These are phyloP conservation scores for Hucho hucho DNA, from an alignment of 2,113 vertebrate species.

Conservation along the genomic window DNA sequence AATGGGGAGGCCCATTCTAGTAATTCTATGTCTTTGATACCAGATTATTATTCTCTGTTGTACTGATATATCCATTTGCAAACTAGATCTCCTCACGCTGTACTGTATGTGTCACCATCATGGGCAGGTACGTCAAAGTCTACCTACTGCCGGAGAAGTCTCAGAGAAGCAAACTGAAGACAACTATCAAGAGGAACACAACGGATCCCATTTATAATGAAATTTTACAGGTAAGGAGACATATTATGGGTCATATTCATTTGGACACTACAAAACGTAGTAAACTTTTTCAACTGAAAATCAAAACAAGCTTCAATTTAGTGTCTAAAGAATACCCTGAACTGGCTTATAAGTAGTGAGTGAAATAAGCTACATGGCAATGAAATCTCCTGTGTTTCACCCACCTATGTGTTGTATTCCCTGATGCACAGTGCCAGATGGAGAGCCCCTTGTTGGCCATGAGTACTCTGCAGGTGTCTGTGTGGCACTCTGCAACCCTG, in stretches of 20 bases:
- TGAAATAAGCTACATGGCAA: neutral
- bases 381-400: neutral
- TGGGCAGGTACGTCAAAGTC: slow-evolving; percentile 84
- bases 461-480: slow-evolving; percentile 79
- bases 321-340: too few species aligned
- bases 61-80: neutral
- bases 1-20: too few species aligned
- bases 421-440: slow-evolving; percentile 73
- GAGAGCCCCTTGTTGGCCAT: slow-evolving; percentile 73
- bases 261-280: too few species aligned
- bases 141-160: slow-evolving; percentile 84
- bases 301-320: too few species aligned
- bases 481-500: slow-evolving; percentile 84
- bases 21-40: too few species aligned
- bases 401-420: neutral
- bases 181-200: slow-evolving; percentile 79
- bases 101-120: slow-evolving; percentile 6
- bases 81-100: neutral
- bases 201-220: slow-evolving; percentile 83
- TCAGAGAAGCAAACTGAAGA: slow-evolving; percentile 82
- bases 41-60: neutral
- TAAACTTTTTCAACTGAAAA: too few species aligned
- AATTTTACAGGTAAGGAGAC: slow-evolving; percentile 79
- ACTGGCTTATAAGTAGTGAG: neutral
- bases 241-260: too few species aligned